Evolutionary conservation across 1,140 invertebrate genomes (phyloP), one percentile per base, ranked within the genome.

Genomic region (Harpegnathos saltator): DNA sequence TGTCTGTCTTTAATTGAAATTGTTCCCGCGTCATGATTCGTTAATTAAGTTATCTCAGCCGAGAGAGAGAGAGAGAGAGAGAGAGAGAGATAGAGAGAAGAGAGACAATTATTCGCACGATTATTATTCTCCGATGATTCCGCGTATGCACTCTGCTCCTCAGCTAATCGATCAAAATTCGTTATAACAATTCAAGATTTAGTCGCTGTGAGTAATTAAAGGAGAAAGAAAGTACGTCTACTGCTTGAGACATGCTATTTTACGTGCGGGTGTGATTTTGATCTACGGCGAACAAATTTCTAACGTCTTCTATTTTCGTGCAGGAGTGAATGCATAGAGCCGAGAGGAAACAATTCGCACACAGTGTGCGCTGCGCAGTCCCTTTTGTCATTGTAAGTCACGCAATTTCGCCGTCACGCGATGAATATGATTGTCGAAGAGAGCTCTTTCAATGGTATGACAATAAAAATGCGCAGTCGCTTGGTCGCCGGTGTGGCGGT

Each of bases 371-470:
- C 74, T 44, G 63, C 24, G 44, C 74, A 68, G 48, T 71, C n/a
- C 54, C 75, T 71, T 58, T 58, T 59, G 65, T 80, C 29, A 33
- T 63, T 48, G 58, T 14, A n/a, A 75, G 44, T 75, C 75, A 78
- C 29, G 63, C 65, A 54, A 58, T 66, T 77, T 54, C 48, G 54
- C 11, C 74, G 22, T 80, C 54, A 66, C 48, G 74, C 29, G 26
- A 77, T 22, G 61, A 22, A 75, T 63, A 54, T 33, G 29, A 77
- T 77, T 77, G 48, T 66, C 54, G 19, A 54, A 26, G 52, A 54
- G 22, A 33, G 19, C 15, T 19, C 12, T 26, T 58, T 68, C 33
- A 48, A 24, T 33, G 26, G 7, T 75, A 50, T 24, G 26, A 58
- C 22, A 71, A 66, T 77, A 54, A 69, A 71, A 71, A 33, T 19